Evolutionary conservation across 2,888 invertebrate genomes (phyloP).

Genomic region (Ditula angustiorana): DNA sequence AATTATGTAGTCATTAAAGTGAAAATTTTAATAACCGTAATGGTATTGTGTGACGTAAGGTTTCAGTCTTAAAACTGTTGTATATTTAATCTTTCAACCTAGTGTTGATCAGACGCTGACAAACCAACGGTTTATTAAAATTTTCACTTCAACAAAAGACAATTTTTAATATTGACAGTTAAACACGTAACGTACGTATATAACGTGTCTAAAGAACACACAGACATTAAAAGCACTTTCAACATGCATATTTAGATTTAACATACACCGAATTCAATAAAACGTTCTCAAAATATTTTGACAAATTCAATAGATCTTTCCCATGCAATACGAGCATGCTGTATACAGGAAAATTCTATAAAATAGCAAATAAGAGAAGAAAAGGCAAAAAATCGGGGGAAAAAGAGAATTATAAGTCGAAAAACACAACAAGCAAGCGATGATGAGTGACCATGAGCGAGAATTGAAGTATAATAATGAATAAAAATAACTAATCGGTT

Average conservation of each 20-base stretch:
- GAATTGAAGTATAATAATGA: slow-evolving; percentile 33
- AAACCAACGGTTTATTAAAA: too few species aligned
- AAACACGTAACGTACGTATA: neutral
- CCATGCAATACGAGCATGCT: slow-evolving; percentile 38
- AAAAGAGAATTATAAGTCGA: slow-evolving; percentile 47
- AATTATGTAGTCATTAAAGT: neutral
- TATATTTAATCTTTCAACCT: too few species aligned
- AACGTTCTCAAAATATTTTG: neutral
- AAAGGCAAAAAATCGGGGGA: slow-evolving; percentile 39
- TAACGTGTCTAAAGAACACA: neutral
- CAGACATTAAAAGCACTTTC: slow-evolving; percentile 3
- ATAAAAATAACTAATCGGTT: neutral
- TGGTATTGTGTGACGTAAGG: too few species aligned
- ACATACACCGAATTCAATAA: slow-evolving; percentile 2
- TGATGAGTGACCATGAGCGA: slow-evolving; percentile 59
- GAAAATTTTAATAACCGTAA: neutral
- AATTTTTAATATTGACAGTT: neutral
- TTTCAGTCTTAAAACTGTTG: too few species aligned
- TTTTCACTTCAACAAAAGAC: neutral
- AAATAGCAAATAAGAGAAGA: slow-evolving; percentile 46
- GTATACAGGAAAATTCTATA: slow-evolving; percentile 32
- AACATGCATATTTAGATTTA: too few species aligned
- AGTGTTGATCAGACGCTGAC: too few species aligned
- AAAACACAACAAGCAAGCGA: slow-evolving; percentile 74
- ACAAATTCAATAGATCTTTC: slow-evolving; percentile 2